Base-by-base conservation (phyloP, 2,888 invertebrate species). In the Drosophila melanosoma region DNA sequence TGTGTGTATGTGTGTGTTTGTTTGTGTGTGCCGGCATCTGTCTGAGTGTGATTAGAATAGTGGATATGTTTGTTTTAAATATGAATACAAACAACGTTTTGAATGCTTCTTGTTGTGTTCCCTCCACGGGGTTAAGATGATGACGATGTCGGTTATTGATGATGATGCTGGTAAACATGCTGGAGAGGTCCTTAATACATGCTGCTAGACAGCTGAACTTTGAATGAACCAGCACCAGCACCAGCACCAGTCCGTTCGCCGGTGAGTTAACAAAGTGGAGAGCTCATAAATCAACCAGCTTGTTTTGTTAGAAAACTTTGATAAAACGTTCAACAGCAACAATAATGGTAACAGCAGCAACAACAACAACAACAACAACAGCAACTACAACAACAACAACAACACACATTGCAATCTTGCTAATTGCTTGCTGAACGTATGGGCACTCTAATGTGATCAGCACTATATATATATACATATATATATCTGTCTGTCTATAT, bases 261-360 rank as follows among this genome's bases (percentile, higher is more conserved):
- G 84, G 82, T 85, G 83, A 82, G 88, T 82, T 89, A 85, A 80
- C 88, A 77, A 88, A 87, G 85, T 86, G 89, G 76, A 80, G 57
- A 83, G 81, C 69, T 77, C 87, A 87, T 87, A 87, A 87, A 87
- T 87, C 87, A 87, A 89, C 76, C 79, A 65, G 81, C 69, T 71
- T 74, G 80, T 82, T 81, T 81, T 86, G 90, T 87, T 89, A 77
- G 79, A 88, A 83, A 89, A 89, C 73, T 86, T 86, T 87, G 88
- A 89, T 89, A 88, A 89, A 88, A 79, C 88, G 86, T 85, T 87
- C 82, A 85, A 71, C 89, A 82, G 69, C 48, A 64, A 82, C 82
- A 71, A 72, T 23, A 45, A 45, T 40, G 10, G 60, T 62, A 63
- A 49, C 40, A 49, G 60, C 45, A 53, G 5, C 20, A 53, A 23